phyloP scores from a whole-genome alignment of 2,888 invertebrate species.

The Hypsopygia costalis region DNA sequence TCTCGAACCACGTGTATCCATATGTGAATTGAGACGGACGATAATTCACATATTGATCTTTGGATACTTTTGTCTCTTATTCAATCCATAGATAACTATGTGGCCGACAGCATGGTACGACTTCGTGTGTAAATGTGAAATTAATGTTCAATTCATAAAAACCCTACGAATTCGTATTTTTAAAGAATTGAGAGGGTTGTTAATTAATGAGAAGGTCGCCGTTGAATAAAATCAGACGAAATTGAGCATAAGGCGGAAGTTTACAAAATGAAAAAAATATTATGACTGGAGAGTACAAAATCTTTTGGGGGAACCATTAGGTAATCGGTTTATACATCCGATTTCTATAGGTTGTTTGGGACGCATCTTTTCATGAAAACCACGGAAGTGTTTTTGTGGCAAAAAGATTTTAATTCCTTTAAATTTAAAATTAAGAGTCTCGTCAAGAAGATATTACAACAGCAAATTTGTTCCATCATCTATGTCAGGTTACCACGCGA shows the following conservation, averaged over 20 bases:
- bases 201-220: no score
- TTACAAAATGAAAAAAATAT: constrained; percentile 32
- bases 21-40: no score
- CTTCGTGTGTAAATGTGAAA: no score
- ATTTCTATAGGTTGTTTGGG: constrained; percentile 18
- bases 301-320: constrained; percentile 31
- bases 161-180: constrained; percentile 48
- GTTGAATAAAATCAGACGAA: constrained; percentile 49
- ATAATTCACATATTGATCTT: no score
- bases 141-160: constrained; percentile 29
- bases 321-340: constrained; percentile 37
- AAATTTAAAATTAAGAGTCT: no score
- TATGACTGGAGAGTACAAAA: constrained; percentile 38
- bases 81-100: no score
- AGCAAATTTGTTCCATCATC: no score
- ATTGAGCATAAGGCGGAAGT: constrained; percentile 40
- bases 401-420: not conserved
- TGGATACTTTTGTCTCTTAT: no score
- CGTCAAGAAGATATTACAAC: no score
- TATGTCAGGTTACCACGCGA: no score
- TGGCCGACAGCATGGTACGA: no score
- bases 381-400: constrained; percentile 10
- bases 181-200: constrained; percentile 45
- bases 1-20: no score
- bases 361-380: constrained; percentile 15